Evolutionary conservation across 2,888 invertebrate genomes (phyloP), one percentile per base, ranked within the genome.

Genomic region (Folsomia candida): DNA sequence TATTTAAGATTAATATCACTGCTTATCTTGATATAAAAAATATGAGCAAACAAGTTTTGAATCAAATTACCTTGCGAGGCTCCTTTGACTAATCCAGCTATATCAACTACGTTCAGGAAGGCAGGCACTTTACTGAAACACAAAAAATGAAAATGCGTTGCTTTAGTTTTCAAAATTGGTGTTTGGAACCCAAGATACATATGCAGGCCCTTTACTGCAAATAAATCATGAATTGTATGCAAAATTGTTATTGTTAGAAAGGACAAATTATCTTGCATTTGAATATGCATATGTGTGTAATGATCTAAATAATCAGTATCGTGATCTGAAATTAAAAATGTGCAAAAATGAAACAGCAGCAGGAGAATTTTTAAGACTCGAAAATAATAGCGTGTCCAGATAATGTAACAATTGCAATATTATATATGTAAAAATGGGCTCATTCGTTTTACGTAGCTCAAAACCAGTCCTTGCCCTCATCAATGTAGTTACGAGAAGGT

Each of bases 11-110:
- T n/a, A n/a, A n/a, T n/a, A n/a, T 20, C 9, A 9, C 9, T 11
- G 9, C 9, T 58, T 58, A 58, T 11, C 22, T 58, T 11, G 22
- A 6, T 20, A 11, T 18, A 20, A 58, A 11, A 11, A 58, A 18
- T 58, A 20, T 11, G 20, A 18, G 14, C 58, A 20, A 14, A 9
- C 51, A 47, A 47, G 84, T 99, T 99, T 81, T 99, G 99, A 68
- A 99, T 87, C 1, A 99, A 97, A 84, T 97, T 94, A 0, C 69
- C 68, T 83, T 98, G 97, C 2, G 96, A 92, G 1, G 99, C 99
- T 29, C 98, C 99, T 82, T 96, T 94, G 51, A 99, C 99, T 77
- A 99, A 86, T 11, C 99, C 99, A 68, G 99, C 99, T 81, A 99
- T 99, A 83, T 99, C 99, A 29, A 96, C 95, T 37, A 99, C 92